Evolutionary conservation across 2,888 invertebrate species (phyloP), one percentile per base, ranked within the genome.

Genomic region (Latrodectus hesperus): DNA sequence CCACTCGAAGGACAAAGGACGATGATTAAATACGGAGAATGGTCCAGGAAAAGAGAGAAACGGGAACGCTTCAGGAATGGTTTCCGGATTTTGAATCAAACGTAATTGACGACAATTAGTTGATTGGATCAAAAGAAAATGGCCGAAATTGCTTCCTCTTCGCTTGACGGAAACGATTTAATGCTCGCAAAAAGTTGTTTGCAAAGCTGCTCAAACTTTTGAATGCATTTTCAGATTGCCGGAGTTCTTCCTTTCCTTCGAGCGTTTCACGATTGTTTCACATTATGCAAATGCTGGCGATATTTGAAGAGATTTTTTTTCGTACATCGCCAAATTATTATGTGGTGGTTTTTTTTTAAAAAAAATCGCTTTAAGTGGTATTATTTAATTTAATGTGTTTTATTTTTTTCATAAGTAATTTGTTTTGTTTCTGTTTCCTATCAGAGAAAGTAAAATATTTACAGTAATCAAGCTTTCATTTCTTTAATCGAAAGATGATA

Each of bases 21-120:
- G 82, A 68, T 88, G 87, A 88, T 88, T 88, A 88, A 83, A 82
- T 60, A 60, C 78, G 78, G 67, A 60, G 22, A 52, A 22, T 26
- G 51, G 12, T n/a, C 49, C 65, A 74, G 74, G 60, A 38, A 75
- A 38, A 38, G 26, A 55, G 64, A 38, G 52, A 26, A 22, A 60
- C 22, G 53, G 67, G 26, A 52, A 68, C 72, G 49, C 68, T 67
- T 38, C 38, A 26, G 64, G 55, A 17, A 65, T 49, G 68, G 68
- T 65, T 86, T 86, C 86, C 87, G 87, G 87, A 77, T n/a, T 70
- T n/a, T 83, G 87, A 88, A 88, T 88, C 68, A 78, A 74, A 51
- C 78, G 82, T 88, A 88, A 88, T 88, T 88, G 87, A 82, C 87
- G 82, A 88, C 87, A 88, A 88, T 88, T 88, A 88, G 87, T 87